Evolutionary conservation across 64 coral and sea anemone genomes (phyloP), one percentile per base, ranked within the genome.

Genomic region (Acropora yongei): DNA sequence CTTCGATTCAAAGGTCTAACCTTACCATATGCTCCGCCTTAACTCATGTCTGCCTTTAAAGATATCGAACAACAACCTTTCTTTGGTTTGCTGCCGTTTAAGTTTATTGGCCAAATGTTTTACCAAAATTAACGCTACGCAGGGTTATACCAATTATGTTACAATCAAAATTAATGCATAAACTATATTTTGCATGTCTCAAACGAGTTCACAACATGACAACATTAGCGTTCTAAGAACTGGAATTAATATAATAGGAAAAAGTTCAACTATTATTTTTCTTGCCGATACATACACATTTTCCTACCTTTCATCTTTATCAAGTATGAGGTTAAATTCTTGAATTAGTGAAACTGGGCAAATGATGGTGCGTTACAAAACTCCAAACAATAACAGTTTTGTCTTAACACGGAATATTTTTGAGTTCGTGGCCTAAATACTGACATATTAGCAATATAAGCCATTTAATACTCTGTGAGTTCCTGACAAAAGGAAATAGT

Each of bases 201-300:
- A 83, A 83, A 83, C 61, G 80, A 13, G 41, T 46, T 47, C 57
- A 68, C 60, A 14, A 83, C 80, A 68, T 46, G 30, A 30, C 30
- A 30, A 30, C 30, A 30, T 30, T 30, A 30, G 30, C 30, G 30
- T 30, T 63, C 8, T 63, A 3, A 63, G 13, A 63, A 13, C 60
- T 63, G 60, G 16, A 63, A 63, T 13, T 63, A 13, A 63, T 30
- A 63, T 63, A 13, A 18, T 12, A 7, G 2, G 6, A 12, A 63
- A 63, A 12, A 0, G 10, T 13, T 13, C 11, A 13, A 13, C 11
- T 63, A 13, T 14, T 13, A 63, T 63, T 63, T 7, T 2, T 8
- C 7, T 14, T 2, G 60, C 16, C 3, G 13, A 63, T 13, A 2
- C 11, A 63, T 13, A 63, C 6, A 13, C 16, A 13, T 13, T 63